These are phyloP conservation scores for Brachionus calyciflorus DNA, from an alignment of 1,140 invertebrate genomes.

Conservation along the genomic window DNA sequence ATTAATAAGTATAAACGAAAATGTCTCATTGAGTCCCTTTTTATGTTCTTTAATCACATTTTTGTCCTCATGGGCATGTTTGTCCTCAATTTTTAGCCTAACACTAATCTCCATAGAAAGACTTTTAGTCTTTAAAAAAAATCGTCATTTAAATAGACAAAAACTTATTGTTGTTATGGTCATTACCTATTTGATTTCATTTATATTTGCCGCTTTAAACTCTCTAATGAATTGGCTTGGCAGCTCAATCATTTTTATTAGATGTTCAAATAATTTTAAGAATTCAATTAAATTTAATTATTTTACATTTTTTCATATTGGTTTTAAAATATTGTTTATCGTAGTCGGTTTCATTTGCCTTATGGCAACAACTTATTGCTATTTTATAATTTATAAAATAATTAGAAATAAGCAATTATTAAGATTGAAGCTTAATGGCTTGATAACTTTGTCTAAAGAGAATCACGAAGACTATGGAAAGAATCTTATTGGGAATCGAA, in stretches of 20 bases:
- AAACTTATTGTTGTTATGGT: background rate
- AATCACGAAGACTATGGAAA: background rate
- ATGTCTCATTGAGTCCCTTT: background rate
- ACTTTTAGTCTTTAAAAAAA: conserved; percentile 25
- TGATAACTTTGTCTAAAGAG: conserved; percentile 14
- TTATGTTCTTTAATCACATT: conserved; percentile 1
- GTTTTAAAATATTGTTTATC: conserved; percentile 24
- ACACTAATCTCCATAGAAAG: conserved; percentile 26
- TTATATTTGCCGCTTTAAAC: background rate
- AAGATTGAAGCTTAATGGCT: conserved; percentile 17
- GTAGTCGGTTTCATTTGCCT: background rate
- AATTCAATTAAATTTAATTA: background rate
- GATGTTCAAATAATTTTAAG: conserved; percentile 28
- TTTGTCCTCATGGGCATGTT: conserved; percentile 35
- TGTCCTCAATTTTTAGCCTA: conserved; percentile 44
- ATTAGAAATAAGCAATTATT: conserved; percentile 28
- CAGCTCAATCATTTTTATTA: background rate
- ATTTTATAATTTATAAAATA: conserved; percentile 43
- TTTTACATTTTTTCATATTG: conserved; percentile 5
- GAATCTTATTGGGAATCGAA: conserved; percentile 1
- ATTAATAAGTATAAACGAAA: background rate
- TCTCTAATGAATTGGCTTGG: conserved; percentile 14
- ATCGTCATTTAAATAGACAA: conserved; percentile 5
- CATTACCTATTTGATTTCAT: background rate
- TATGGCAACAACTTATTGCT: conserved; percentile 11